Evolutionary conservation across 2,797 vertebrate genomes (phyloP).

Genomic region (Scarus forsteni): DNA sequence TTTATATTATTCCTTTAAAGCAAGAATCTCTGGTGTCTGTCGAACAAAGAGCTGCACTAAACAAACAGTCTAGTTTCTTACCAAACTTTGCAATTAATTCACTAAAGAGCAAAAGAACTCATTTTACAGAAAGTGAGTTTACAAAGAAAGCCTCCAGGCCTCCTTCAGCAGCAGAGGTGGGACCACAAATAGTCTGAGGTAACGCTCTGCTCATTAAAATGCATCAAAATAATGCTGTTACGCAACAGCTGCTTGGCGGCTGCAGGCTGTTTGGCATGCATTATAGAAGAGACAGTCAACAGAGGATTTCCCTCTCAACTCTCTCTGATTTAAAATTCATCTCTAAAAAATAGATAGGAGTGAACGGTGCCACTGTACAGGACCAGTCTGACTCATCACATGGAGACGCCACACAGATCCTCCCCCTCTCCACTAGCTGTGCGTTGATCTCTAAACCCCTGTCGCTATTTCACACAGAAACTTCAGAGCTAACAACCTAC

Average conservation of each 20-base stretch:
- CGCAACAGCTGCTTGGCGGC: constrained; percentile 50
- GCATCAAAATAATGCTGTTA: constrained; percentile 55
- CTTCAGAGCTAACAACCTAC: background rate
- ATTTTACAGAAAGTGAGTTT: constrained; percentile 18
- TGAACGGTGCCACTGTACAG: background rate
- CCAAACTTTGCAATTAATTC: constrained; percentile 12
- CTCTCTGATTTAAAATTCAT: constrained; percentile 20
- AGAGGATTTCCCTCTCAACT: constrained; percentile 27
- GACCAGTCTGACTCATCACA: background rate
- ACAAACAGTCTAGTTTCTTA: background rate
- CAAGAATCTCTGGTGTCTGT: background rate
- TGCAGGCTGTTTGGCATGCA: constrained; percentile 51
- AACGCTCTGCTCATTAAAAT: constrained; percentile 60
- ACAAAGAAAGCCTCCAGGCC: constrained; percentile 19
- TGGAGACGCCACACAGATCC: background rate
- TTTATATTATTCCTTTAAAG: no score
- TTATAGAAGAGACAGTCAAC: constrained; percentile 43
- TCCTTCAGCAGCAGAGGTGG: constrained; percentile 27
- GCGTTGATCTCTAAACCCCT: no score
- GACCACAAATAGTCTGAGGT: constrained; percentile 20
- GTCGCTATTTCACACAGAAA: background rate
- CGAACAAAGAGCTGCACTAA: background rate
- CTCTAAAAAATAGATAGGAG: constrained; percentile 17
- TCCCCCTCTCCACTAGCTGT: background rate
- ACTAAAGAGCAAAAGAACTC: constrained; percentile 2